Conservation (phyloP, 2,113 vertebrate species). For the Eira barbara region DNA sequence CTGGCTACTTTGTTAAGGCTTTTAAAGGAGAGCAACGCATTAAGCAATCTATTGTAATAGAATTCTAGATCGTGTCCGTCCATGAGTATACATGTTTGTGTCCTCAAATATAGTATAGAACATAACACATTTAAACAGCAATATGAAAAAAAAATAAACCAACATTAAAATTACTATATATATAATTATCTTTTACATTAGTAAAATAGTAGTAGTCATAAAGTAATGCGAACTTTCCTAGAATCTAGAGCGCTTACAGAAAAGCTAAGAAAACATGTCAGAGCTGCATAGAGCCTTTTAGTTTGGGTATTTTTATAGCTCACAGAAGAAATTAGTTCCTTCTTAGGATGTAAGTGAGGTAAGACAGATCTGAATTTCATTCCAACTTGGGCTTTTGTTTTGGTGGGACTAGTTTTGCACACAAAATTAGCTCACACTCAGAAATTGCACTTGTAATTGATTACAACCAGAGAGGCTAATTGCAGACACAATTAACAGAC, state of each 20-base stretch:
- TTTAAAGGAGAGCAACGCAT: not conserved
- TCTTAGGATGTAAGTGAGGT: not conserved
- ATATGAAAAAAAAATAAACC: slow-evolving; percentile 16
- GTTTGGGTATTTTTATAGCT: not conserved
- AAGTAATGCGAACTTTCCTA: not conserved
- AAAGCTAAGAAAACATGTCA: not conserved
- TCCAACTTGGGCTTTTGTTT: slow-evolving; percentile 47
- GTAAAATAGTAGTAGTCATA: not conserved
- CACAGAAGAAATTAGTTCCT: not conserved
- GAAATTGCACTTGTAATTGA: slow-evolving; percentile 73
- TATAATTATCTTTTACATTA: slow-evolving; percentile 30
- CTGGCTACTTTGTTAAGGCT: slow-evolving; percentile 14
- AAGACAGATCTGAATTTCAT: slow-evolving; percentile 22
- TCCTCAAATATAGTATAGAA: not conserved
- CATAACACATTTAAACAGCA: not conserved
- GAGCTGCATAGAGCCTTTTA: not conserved
- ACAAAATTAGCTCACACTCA: slow-evolving; percentile 68
- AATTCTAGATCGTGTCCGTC: not conserved
- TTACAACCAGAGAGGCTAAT: slow-evolving; percentile 66
- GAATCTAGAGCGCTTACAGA: not conserved
- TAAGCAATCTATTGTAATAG: not conserved
- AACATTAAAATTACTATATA: not conserved
- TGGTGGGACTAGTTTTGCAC: slow-evolving; percentile 42
- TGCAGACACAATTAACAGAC: slow-evolving; percentile 62
- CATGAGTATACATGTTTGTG: not conserved